phyloP scores from a whole-genome alignment of 2,888 invertebrate genomes.

The Balanococcus diminutus region DNA sequence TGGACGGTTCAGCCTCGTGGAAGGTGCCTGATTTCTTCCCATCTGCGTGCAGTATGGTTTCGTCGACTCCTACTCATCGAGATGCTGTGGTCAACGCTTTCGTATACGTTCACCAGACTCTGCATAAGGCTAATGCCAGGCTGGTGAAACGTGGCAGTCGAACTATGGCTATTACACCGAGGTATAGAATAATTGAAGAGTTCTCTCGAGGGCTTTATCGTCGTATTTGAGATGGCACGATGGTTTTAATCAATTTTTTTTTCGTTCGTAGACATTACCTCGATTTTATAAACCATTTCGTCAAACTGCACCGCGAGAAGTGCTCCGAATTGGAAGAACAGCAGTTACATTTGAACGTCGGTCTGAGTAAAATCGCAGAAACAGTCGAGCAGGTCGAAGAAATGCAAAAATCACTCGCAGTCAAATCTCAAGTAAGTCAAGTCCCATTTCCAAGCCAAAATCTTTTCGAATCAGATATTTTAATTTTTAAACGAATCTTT shows the following conservation, averaged over 20 bases:
- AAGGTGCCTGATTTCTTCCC: slow-evolving; percentile 89
- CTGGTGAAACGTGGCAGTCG: slow-evolving; percentile 90
- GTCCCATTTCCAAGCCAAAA: background rate
- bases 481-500: background rate
- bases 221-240: background rate
- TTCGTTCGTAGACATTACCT: slow-evolving; percentile 91
- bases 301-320: slow-evolving; percentile 96
- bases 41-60: slow-evolving; percentile 78
- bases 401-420: slow-evolving; percentile 97
- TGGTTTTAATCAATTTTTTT: no score
- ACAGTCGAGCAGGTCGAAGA: slow-evolving; percentile 99
- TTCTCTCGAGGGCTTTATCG: background rate
- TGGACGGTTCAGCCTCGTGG: slow-evolving; percentile 86
- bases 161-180: slow-evolving; percentile 96
- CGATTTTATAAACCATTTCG: slow-evolving; percentile 99
- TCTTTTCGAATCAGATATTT: background rate
- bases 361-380: slow-evolving; percentile 97
- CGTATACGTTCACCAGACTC: slow-evolving; percentile 96
- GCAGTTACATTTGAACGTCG: slow-evolving; percentile 97
- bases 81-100: slow-evolving; percentile 98
- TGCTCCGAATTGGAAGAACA: slow-evolving; percentile 98
- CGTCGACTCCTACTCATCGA: slow-evolving; percentile 79
- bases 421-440: slow-evolving; percentile 81
- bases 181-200: slow-evolving; percentile 62
- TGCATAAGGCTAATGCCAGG: slow-evolving; percentile 91